Evolutionary conservation across 2,888 invertebrate genomes (phyloP), one percentile per base, ranked within the genome.

Genomic region (Boloria euphrosyne): DNA sequence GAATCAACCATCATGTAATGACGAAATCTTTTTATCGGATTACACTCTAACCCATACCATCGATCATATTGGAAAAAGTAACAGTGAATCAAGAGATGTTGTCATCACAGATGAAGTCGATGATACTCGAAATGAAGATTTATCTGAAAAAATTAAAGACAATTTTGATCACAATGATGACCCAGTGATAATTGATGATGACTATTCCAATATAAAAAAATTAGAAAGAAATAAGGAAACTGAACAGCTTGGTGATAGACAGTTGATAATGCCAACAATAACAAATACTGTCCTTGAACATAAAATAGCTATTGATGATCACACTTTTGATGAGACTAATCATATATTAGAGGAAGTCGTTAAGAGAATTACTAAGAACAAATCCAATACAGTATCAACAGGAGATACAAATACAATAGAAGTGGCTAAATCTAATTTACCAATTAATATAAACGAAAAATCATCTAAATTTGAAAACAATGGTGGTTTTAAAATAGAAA

Each of bases 291-390:
- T 55, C 18, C 69, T 61, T 3, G n/a, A 58, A 31, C 18, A 18
- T 14, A 13, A 2, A 13, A 50, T 27, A 13, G 51, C 38, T 7
- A 31, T 49, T 2, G 50, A 64, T 31, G 53, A 57, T 18, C 49
- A 59, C 10, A n/a, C 62, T 14, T 31, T 14, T 43, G 49, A 17
- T 31, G 27, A 43, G n/a, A 27, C 60, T 13, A 49, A 66, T 4
- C 18, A 31, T 44, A 69, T 50, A 18, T 14, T 67, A 44, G 58
- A 68, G 16, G 61, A 59, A 17, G 61, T 62, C 13, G 59, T 60
- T 18, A 81, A 82, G 62, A 73, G 81, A 6, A 71, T 76, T 2
- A 80, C 31, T 22, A 52, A 17, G 4, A 58, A 50, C 1, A 51
- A 60, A 46, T 13, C 18, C 0, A 16, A 49, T 53, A 22, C 53